Evolutionary conservation across 92 coral and sea anemone species (phyloP), one percentile per base, ranked within the genome.

Genomic region (Parazoanthus swiftii): DNA sequence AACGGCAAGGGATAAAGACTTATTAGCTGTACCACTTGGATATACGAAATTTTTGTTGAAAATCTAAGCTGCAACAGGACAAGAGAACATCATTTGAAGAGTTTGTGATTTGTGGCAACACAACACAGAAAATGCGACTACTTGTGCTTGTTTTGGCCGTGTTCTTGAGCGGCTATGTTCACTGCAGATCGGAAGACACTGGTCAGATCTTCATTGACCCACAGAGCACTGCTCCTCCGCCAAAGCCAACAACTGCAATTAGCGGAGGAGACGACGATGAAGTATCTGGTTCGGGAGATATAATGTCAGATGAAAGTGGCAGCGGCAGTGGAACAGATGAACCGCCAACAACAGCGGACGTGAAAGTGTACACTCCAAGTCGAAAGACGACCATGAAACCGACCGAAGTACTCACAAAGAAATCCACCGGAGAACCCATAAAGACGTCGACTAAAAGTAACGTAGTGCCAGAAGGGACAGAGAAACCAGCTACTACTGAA

Each of bases 241-340:
- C 77, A 82, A 81, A 58, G 80, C 77, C 90, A 8, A 75, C 56
- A 35, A 77, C 77, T 42, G 42, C 86, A n/a, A 81, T 18, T 25
- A 85, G 70, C 43, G 77, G 74, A 71, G 98, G 90, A 4, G 94
- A 94, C 13, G 98, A 91, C 39, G 91, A 90, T 15, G 88, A 90
- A 33, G 44, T 3, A 4, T 84, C 87, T 25, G 94, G 93, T 23
- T 90, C 94, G 2, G 93, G 59, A 63, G 70, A 13, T 8, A 80
- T 90, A 56, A 75, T 85, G 79, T 73, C 85, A 16, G 96, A 93
- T 48, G 86, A 59, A 21, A 90, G 94, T 78, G 92, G 93, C 0
- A 88, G 91, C 16, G 90, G 93, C 43, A 74, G 83, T 21, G 66
- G 82, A 4, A 78, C 91, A 13, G 86, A 74, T 3, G 93, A 76